These are phyloP conservation scores for Dasyurus viverrinus DNA, from an alignment of 2,113 vertebrate genomes.

Conservation along the genomic window DNA sequence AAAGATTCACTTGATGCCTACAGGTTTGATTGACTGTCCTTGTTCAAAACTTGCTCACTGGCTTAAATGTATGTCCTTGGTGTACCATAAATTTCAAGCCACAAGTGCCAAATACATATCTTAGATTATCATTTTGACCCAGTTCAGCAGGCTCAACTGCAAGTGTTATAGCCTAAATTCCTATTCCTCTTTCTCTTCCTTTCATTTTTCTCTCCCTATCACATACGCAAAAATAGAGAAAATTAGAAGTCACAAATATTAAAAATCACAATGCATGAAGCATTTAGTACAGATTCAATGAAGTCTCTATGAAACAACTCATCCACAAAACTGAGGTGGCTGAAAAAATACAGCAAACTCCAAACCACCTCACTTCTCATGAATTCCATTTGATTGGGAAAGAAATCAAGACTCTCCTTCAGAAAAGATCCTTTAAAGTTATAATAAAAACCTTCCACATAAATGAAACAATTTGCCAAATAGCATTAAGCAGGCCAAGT, in stretches of 20 bases:
- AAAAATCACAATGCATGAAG: neutral
- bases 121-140: neutral
- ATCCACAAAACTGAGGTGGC: neutral
- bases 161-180: neutral
- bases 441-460: neutral
- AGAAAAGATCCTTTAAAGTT: neutral
- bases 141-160: neutral
- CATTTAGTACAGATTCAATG: neutral
- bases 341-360: neutral
- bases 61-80: neutral
- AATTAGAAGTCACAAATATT: neutral
- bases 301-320: neutral
- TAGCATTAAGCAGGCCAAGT: neutral
- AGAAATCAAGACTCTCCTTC: neutral
- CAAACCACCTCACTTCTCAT: neutral
- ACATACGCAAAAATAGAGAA: neutral
- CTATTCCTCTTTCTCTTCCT: neutral
- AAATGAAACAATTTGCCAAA: neutral
- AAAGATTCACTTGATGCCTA: rapidly evolving
- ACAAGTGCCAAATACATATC: neutral
- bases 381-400: neutral
- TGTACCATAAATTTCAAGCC: neutral
- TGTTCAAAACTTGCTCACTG: neutral
- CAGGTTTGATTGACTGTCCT: neutral
- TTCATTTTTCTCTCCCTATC: neutral